Conservation (phyloP, 2,113 vertebrate species). For the Zosterops pallidus region DNA sequence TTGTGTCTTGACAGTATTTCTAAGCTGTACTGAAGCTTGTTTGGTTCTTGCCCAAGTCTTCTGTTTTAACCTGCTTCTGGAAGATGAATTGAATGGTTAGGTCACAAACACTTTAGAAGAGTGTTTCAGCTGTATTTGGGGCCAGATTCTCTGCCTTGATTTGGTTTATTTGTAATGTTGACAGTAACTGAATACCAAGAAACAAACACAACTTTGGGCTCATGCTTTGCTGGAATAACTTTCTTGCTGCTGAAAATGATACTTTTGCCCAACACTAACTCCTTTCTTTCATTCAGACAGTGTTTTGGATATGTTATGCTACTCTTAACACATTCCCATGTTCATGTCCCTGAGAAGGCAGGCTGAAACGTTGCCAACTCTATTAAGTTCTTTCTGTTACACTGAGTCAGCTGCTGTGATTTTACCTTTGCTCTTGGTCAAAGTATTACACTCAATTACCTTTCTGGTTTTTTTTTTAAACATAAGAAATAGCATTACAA, state of each 20-base stretch:
- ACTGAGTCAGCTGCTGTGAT: constrained; percentile 48
- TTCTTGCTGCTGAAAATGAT: neutral
- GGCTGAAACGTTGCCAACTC: neutral
- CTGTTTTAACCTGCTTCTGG: neutral
- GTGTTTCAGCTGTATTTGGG: neutral
- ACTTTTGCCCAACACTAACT: neutral
- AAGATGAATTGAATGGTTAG: neutral
- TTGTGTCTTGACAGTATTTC: neutral
- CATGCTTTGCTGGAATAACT: neutral
- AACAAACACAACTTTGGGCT: neutral
- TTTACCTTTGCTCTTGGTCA: constrained; percentile 52
- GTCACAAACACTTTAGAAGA: neutral
- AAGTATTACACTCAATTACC: neutral
- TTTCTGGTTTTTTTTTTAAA: constrained; percentile 25
- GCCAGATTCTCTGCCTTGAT: neutral
- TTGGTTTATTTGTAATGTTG: neutral
- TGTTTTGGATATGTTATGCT: neutral
- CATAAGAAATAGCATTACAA: neutral
- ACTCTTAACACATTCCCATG: neutral
- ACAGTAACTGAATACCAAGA: neutral
- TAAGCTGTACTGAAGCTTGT: neutral
- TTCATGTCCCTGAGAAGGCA: neutral
- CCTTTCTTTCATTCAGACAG: neutral
- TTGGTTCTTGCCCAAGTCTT: neutral
- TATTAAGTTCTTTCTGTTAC: constrained; percentile 13